Evolutionary conservation across 2,113 vertebrate genomes (phyloP).

Genomic region (Pelodiscus sinensis): DNA sequence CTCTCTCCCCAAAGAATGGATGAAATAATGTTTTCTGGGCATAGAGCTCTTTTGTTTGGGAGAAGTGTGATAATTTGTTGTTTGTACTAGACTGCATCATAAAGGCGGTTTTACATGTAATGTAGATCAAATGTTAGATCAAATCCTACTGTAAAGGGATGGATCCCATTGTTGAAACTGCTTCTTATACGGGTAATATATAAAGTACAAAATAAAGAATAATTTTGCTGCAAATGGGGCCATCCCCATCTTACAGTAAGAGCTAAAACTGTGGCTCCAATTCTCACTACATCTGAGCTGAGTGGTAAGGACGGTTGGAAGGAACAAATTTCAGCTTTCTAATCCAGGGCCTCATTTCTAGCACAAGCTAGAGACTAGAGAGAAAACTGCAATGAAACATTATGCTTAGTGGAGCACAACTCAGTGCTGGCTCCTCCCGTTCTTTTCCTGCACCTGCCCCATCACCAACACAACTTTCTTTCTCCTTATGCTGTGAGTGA

Average conservation of each 20-base stretch:
- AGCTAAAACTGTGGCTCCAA: not conserved
- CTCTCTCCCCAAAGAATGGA: slow-evolving; percentile 38
- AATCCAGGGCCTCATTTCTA: rapidly evolving
- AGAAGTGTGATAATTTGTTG: slow-evolving; percentile 18
- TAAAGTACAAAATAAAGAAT: not conserved
- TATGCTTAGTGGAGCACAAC: rapidly evolving
- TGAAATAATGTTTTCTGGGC: slow-evolving; percentile 51
- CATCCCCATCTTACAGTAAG: not conserved
- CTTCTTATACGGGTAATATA: not conserved
- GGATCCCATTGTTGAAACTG: not conserved
- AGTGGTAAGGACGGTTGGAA: not conserved
- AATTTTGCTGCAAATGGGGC: not conserved
- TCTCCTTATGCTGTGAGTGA: not conserved
- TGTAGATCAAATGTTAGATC: not conserved
- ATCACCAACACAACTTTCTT: not conserved
- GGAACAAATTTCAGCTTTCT: not conserved
- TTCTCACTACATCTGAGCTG: not conserved
- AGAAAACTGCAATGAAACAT: not conserved
- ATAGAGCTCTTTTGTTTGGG: not conserved
- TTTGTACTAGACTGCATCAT: not conserved
- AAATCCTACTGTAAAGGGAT: not conserved
- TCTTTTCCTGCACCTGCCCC: not conserved
- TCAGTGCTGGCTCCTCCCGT: not conserved
- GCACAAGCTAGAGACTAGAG: not conserved
- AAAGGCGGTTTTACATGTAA: not conserved